A percentile compares a stretch with the other conserved stretches of the same genome.
These are phyloP conservation scores for Apis laboriosa DNA, from an alignment of 1,140 invertebrate species.

Conservation along the genomic window DNA sequence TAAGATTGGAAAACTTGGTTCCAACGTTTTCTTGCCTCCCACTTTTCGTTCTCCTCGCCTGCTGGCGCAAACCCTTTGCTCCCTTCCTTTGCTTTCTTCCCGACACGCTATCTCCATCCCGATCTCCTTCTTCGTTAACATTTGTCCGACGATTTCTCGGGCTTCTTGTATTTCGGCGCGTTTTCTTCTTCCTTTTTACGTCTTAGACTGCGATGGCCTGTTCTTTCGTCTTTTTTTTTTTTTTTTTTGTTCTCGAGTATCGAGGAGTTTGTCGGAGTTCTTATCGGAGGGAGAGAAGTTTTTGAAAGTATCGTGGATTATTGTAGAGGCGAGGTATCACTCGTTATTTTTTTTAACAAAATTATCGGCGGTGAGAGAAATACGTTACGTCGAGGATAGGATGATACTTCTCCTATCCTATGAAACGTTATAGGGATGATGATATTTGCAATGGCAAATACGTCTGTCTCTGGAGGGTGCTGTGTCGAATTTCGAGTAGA, in stretches of 20 bases:
- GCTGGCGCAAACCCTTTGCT: no score
- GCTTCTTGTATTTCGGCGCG: neutral
- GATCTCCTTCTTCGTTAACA: slow-evolving; percentile 36
- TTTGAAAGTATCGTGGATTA: no score
- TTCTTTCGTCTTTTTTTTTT: no score
- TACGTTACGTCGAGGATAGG: neutral
- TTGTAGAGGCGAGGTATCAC: no score
- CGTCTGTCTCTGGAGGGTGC: neutral
- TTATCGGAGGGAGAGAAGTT: no score
- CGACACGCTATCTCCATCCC: slow-evolving; percentile 8
- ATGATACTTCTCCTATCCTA: neutral
- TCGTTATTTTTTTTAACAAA: no score
- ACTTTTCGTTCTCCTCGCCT: neutral
- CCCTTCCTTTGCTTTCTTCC: neutral
- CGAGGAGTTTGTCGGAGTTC: no score
- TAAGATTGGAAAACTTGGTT: slow-evolving; percentile 73
- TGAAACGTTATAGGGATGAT: neutral
- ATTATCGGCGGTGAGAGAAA: no score
- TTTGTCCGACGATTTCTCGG: neutral
- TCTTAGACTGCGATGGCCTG: neutral
- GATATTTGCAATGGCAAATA: neutral
- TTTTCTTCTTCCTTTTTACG: neutral
- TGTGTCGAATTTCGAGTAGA: neutral
- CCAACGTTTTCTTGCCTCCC: neutral
- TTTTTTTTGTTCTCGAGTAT: no score